These are phyloP conservation scores for Argyresthia goedartella DNA, from an alignment of 2,888 invertebrate species.

Conservation along the genomic window DNA sequence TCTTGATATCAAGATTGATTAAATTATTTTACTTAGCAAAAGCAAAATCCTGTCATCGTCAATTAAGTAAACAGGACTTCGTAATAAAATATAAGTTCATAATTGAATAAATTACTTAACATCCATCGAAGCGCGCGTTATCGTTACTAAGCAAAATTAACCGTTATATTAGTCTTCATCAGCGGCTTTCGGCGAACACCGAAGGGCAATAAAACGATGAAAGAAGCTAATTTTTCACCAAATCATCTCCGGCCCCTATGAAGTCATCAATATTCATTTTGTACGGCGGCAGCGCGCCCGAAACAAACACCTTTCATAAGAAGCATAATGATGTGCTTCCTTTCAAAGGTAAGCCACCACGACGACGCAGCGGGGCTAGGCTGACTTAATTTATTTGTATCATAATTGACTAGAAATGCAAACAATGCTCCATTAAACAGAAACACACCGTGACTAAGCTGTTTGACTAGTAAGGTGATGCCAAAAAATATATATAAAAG, in stretches of 20 bases:
- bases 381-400: conserved; percentile 56
- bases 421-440: conserved; percentile 8
- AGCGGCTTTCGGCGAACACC: conserved; percentile 42
- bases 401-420: conserved; percentile 60
- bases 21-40: no score
- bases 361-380: conserved; percentile 28
- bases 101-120: conserved; percentile 17
- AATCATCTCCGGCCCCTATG: conserved; percentile 65
- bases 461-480: no score
- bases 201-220: conserved; percentile 63
- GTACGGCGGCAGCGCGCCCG: conserved; percentile 42
- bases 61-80: background rate
- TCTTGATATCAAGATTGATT: no score
- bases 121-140: conserved; percentile 39
- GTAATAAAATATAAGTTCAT: conserved; percentile 1
- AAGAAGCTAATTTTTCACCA: conserved; percentile 68
- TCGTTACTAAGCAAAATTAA: conserved; percentile 59
- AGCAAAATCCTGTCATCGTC: background rate
- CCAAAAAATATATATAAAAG: no score
- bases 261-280: conserved; percentile 70
- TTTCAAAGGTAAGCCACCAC: conserved; percentile 48
- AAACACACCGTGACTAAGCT: conserved; percentile 30
- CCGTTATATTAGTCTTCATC: conserved; percentile 67
- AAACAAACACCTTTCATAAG: conserved; percentile 64
- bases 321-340: conserved; percentile 40